These are phyloP conservation scores for Catalaphyllia jardinei DNA, from an alignment of 64 coral and sea anemone genomes.

Conservation along the genomic window DNA sequence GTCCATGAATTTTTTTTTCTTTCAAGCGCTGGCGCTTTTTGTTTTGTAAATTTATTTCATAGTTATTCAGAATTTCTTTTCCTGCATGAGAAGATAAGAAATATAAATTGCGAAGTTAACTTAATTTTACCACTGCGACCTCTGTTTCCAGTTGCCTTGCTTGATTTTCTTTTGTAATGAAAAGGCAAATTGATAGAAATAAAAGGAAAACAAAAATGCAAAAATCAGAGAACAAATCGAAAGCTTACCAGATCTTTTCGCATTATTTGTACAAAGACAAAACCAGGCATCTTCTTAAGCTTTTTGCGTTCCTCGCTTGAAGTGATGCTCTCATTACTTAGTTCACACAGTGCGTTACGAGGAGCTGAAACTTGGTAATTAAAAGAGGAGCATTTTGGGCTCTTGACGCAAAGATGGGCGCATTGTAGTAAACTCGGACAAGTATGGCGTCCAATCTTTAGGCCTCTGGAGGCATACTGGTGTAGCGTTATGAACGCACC, in stretches of 20 bases:
- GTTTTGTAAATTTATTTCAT: no score
- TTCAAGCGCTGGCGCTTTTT: no score
- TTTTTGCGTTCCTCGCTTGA: background rate
- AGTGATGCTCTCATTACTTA: background rate
- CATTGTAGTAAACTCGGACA: background rate
- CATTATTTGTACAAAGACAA: constrained; percentile 2
- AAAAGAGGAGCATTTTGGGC: background rate
- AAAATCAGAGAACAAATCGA: background rate
- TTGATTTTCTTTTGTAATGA: no score
- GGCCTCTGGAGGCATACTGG: background rate
- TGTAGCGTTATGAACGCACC: background rate
- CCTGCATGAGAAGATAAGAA: no score
- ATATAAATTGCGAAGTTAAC: no score
- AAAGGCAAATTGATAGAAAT: background rate
- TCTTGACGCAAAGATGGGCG: background rate
- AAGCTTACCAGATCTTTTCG: constrained; percentile 1
- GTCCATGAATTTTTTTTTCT: no score
- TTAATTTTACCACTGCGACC: no score
- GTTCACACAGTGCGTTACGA: background rate
- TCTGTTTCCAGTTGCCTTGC: no score
- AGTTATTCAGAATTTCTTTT: no score
- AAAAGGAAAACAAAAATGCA: background rate
- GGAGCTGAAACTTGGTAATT: background rate
- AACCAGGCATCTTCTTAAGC: background rate
- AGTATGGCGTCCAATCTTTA: background rate